These are phyloP conservation scores for Brachionus koreanus DNA, from an alignment of 1,140 invertebrate species.

Conservation along the genomic window DNA sequence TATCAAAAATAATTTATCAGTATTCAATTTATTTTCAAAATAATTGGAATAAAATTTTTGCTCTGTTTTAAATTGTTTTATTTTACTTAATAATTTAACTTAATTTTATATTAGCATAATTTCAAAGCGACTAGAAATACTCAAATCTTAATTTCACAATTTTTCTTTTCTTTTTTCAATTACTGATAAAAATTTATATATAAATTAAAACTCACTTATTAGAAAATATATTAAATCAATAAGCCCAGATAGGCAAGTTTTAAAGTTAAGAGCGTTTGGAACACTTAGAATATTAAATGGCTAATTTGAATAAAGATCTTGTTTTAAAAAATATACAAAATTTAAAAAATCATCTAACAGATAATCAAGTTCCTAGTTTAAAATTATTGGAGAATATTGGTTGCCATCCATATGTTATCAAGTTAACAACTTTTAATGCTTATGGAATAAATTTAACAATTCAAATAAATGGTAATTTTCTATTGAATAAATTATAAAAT, in stretches of 20 bases:
- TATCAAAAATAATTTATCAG: not conserved
- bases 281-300: too few species aligned
- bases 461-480: slow-evolving; percentile 16
- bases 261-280: not conserved
- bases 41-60: too few species aligned
- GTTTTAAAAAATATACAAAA: not conserved
- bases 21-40: too few species aligned
- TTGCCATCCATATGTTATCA: not conserved
- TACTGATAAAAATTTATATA: not conserved
- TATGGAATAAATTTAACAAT: slow-evolving; percentile 4
- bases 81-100: not conserved
- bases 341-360: not conserved
- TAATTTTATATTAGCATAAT: slow-evolving; percentile 2
- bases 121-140: not conserved
- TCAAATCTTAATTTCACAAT: not conserved
- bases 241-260: not conserved
- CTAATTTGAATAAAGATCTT: not conserved
- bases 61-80: too few species aligned
- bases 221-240: not conserved
- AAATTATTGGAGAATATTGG: slow-evolving; percentile 23
- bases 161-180: not conserved
- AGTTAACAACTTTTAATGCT: not conserved
- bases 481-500: not conserved
- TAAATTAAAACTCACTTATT: not conserved
- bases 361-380: not conserved